Conservation (phyloP, 1,140 invertebrate species). For the Streblospio benedicti region DNA sequence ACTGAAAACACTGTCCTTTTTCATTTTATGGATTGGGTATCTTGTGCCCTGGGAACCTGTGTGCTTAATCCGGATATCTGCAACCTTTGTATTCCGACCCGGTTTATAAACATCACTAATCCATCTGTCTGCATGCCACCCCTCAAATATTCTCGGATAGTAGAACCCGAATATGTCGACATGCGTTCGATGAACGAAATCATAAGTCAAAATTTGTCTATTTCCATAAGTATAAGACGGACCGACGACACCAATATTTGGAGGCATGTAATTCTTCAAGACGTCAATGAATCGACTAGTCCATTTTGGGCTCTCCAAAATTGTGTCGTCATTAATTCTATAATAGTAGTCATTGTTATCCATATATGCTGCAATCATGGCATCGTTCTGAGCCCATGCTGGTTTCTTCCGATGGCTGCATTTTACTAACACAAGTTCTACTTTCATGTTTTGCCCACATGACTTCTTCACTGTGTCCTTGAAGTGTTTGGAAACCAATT, state of each 20-base stretch:
- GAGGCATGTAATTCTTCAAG: not conserved
- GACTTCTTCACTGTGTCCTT: not conserved
- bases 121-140: not conserved
- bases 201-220: not conserved
- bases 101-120: not conserved
- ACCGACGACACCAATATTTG: not conserved
- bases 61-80: not conserved
- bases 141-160: not conserved
- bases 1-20: too few relatives aligned
- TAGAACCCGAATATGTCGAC: not conserved
- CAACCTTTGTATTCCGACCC: not conserved
- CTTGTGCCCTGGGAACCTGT: not conserved
- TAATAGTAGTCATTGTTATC: not conserved
- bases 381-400: slow-evolving; percentile 1
- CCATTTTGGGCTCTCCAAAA: not conserved
- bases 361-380: not conserved
- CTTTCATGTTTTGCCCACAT: not conserved
- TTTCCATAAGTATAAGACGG: not conserved
- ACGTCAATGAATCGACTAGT: not conserved
- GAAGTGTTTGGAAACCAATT: not conserved
- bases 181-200: not conserved
- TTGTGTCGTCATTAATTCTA: not conserved
- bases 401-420: not conserved
- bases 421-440: not conserved
- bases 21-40: too few relatives aligned